Evolutionary conservation across 2,888 invertebrate genomes (phyloP).

Genomic region (Graphium colonna): DNA sequence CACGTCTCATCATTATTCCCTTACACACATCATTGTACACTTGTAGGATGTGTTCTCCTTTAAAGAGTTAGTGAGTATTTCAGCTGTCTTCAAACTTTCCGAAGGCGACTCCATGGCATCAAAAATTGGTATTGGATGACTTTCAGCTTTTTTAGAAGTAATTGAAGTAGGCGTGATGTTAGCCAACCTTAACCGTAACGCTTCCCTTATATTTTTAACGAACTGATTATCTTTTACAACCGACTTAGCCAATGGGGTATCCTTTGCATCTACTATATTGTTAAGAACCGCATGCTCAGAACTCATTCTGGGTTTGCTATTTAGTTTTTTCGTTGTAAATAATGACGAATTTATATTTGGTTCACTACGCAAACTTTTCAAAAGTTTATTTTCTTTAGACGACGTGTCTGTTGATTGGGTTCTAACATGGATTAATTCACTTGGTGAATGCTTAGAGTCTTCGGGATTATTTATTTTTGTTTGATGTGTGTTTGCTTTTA

Average conservation of each 20-base stretch:
- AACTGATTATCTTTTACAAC: slow-evolving; percentile 31
- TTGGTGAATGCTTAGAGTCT: slow-evolving; percentile 6
- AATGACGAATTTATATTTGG: neutral
- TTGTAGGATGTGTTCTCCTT: slow-evolving; percentile 60
- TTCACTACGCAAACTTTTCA: neutral
- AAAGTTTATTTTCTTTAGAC: neutral
- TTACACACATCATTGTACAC: slow-evolving; percentile 61
- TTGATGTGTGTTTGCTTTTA: neutral
- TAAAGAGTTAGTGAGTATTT: slow-evolving; percentile 27
- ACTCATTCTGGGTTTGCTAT: neutral
- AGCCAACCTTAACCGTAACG: slow-evolving; percentile 22
- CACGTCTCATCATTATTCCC: slow-evolving; percentile 36
- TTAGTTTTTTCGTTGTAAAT: neutral
- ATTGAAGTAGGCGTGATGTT: neutral
- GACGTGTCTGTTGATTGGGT: neutral
- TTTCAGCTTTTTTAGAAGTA: neutral
- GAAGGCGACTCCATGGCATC: slow-evolving; percentile 7
- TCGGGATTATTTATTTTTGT: neutral
- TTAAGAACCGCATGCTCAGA: neutral
- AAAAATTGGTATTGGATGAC: neutral
- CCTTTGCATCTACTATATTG: too few species aligned
- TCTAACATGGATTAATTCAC: slow-evolving; percentile 14
- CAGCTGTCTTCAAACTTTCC: slow-evolving; percentile 3
- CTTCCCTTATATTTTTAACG: slow-evolving; percentile 42
- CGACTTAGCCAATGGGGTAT: neutral